phyloP scores from a whole-genome alignment of 2,113 vertebrate species.

The Dipodomys merriami region DNA sequence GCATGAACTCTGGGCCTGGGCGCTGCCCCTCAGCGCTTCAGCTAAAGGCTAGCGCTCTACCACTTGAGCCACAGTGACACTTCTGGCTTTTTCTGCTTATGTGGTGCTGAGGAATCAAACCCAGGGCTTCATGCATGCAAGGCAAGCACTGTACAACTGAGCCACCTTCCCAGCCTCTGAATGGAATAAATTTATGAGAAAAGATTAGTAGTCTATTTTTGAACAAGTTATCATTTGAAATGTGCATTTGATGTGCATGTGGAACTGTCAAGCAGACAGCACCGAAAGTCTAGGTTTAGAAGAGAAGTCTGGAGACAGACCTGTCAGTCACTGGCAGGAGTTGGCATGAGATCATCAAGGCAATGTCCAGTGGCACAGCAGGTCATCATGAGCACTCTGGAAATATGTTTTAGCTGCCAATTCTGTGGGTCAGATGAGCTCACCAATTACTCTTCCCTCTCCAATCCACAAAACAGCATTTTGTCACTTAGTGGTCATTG shows the following conservation, averaged over 20 bases:
- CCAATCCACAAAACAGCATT: background rate
- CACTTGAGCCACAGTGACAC: no score
- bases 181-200: background rate
- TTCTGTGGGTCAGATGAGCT: background rate
- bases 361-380: fast-evolving
- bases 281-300: background rate
- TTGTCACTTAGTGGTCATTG: background rate
- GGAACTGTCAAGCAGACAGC: background rate
- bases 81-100: no score
- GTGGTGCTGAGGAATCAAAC: no score
- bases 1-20: no score
- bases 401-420: background rate
- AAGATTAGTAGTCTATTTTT: background rate
- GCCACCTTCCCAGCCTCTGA: no score
- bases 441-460: background rate
- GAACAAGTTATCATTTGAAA: background rate
- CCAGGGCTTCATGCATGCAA: no score
- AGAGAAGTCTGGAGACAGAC: background rate
- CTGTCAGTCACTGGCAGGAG: background rate
- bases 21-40: no score
- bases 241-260: background rate
- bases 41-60: no score
- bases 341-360: background rate
- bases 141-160: no score
- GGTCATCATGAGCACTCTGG: background rate